Conservation (phyloP, 2,113 vertebrate species). For the Andinoacara biseriatus region DNA sequence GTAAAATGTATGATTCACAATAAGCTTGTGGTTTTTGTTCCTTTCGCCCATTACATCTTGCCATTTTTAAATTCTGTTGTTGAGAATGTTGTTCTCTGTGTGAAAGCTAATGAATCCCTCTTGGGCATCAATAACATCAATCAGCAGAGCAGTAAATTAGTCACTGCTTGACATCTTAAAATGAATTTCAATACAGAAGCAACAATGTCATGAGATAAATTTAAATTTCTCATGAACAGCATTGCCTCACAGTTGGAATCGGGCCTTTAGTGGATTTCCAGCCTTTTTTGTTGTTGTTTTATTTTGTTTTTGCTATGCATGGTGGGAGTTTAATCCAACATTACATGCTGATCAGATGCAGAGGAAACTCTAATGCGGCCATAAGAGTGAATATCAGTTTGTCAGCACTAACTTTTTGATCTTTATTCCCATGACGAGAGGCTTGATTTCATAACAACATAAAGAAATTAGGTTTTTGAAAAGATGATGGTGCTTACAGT, state of each 20-base stretch:
- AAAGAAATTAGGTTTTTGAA: not conserved
- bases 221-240: not conserved
- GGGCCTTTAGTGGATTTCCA: not conserved
- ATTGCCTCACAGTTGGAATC: not conserved
- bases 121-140: constrained; percentile 22
- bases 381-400: not conserved
- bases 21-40: not conserved
- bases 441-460: not conserved
- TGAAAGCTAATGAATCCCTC: constrained; percentile 23
- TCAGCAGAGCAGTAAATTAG: constrained; percentile 35
- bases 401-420: not conserved
- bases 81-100: not conserved
- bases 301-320: not conserved
- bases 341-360: constrained; percentile 6
- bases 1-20: not conserved
- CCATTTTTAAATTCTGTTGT: constrained; percentile 9
- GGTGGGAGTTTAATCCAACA: not conserved
- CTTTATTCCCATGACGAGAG: not conserved
- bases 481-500: not conserved
- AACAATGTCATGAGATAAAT: not conserved
- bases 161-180: constrained; percentile 9
- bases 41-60: not conserved
- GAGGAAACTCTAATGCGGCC: not conserved
- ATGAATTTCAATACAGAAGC: not conserved
- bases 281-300: not conserved